These are phyloP conservation scores for Equus quagga DNA, from an alignment of 2,113 vertebrate species.

Conservation along the genomic window DNA sequence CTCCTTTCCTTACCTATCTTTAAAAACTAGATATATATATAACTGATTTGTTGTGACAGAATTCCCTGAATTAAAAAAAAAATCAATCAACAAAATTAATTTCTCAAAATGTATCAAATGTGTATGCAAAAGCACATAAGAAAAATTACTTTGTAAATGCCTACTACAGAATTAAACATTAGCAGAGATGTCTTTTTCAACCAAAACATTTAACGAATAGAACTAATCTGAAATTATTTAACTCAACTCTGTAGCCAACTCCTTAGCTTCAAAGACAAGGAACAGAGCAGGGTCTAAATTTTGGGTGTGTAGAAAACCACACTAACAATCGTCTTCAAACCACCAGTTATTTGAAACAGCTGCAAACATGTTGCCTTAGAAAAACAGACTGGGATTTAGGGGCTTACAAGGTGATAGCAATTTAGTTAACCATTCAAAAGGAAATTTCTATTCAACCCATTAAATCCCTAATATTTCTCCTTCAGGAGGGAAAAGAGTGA, in stretches of 20 bases:
- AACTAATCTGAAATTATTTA: constrained; percentile 65
- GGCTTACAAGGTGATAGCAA: constrained; percentile 67
- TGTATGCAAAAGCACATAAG: background rate
- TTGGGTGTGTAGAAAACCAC: constrained; percentile 73
- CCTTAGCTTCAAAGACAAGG: constrained; percentile 74
- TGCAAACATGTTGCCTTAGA: constrained; percentile 66
- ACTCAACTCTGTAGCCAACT: constrained; percentile 66
- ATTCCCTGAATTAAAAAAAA: background rate
- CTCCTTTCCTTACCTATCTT: constrained; percentile 40
- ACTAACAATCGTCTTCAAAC: constrained; percentile 76
- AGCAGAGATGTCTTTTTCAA: background rate
- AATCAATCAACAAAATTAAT: background rate
- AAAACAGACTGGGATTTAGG: constrained; percentile 65
- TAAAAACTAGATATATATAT: background rate
- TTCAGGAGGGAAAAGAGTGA: background rate
- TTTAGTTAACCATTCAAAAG: constrained; percentile 70
- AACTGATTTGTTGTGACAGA: background rate
- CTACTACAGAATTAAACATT: constrained; percentile 57
- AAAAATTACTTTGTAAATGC: constrained; percentile 34
- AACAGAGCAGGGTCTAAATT: constrained; percentile 64
- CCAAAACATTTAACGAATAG: constrained; percentile 47
- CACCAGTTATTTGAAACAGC: constrained; percentile 76
- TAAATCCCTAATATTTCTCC: constrained; percentile 57
- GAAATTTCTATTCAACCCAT: constrained; percentile 44
- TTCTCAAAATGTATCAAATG: constrained; percentile 58